These are phyloP conservation scores for Dendrocopos noguchii DNA, from an alignment of 2,113 vertebrate genomes.

Conservation along the genomic window DNA sequence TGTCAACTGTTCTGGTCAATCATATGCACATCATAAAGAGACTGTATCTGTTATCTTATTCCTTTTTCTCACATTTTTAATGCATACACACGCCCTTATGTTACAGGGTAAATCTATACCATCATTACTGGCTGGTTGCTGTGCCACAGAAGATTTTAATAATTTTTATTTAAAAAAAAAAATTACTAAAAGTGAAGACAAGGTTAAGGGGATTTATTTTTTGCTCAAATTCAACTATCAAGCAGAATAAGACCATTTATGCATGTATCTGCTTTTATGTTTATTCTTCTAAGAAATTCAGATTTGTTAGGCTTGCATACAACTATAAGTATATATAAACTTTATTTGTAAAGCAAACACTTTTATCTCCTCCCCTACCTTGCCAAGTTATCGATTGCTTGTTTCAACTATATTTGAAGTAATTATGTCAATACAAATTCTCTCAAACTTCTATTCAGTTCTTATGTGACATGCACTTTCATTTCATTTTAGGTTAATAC, in stretches of 20 bases:
- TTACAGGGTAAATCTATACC: not conserved
- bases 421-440: not conserved
- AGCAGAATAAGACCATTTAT: not conserved
- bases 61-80: not conserved
- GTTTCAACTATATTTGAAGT: not conserved
- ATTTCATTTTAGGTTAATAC: not conserved
- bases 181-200: not conserved
- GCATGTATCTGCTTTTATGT: not conserved
- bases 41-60: not conserved
- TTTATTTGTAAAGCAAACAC: not conserved
- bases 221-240: not conserved
- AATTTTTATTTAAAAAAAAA: not conserved
- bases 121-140: not conserved
- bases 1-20: not conserved
- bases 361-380: too few species aligned
- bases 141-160: not conserved
- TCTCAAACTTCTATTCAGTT: not conserved
- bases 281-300: not conserved
- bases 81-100: not conserved
- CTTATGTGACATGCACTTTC: not conserved
- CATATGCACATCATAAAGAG: not conserved
- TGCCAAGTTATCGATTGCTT: not conserved
- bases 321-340: not conserved
- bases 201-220: not conserved
- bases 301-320: not conserved